Evolutionary conservation across 2,113 vertebrate genomes (phyloP).

Genomic region (Podilymbus podiceps): DNA sequence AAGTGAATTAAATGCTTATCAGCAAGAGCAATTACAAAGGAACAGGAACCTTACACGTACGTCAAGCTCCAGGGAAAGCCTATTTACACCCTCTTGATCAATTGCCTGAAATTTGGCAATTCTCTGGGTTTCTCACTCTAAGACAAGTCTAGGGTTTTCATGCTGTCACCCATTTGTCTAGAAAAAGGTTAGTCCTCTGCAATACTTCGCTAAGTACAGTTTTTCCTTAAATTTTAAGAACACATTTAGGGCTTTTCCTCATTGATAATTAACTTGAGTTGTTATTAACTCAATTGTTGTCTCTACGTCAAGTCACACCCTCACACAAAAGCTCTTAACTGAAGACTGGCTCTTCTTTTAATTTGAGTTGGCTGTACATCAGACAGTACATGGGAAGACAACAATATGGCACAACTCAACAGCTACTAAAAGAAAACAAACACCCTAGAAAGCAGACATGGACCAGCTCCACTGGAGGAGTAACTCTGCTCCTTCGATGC

Average conservation of each 20-base stretch:
- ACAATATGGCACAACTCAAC: constrained; percentile 36
- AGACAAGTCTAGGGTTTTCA: background rate
- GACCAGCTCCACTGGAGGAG: constrained; percentile 53
- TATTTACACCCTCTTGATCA: background rate
- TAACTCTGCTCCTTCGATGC: background rate
- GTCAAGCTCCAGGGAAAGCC: background rate
- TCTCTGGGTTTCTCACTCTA: background rate
- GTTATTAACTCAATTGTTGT: constrained; percentile 54
- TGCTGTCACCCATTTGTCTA: background rate
- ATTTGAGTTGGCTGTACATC: constrained; percentile 63
- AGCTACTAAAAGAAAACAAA: constrained; percentile 51
- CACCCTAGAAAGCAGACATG: constrained; percentile 45
- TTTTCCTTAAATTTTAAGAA: constrained; percentile 16
- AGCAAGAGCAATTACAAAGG: background rate
- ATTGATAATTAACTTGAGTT: constrained; percentile 41
- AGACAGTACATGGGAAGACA: background rate
- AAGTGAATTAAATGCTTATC: background rate
- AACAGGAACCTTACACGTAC: background rate
- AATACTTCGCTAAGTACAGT: background rate
- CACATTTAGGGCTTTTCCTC: constrained; percentile 5
- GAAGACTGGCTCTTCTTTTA: constrained; percentile 56
- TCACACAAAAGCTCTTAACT: constrained; percentile 50
- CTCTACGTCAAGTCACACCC: constrained; percentile 48
- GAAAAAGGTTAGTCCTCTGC: background rate
- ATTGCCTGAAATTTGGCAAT: background rate